Evolutionary conservation across 1,140 invertebrate species (phyloP), one percentile per base, ranked within the genome.

Genomic region (Papilio machaon): DNA sequence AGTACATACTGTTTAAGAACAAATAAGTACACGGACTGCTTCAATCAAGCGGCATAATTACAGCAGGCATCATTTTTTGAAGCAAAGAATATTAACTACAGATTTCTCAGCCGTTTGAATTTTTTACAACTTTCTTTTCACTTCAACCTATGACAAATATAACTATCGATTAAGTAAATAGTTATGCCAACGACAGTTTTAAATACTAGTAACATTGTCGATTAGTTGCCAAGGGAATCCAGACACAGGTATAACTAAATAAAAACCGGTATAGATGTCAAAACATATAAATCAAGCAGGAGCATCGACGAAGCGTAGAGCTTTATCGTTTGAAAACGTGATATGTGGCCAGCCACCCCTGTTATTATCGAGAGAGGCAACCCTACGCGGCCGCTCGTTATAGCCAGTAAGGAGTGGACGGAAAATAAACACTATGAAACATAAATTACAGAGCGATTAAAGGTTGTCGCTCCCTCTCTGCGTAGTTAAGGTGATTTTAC

Each of bases 361-460:
- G 73, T 52, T 75, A 75, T 75, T 75, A 49, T 35, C 73, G 47
- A 75, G n/a, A 74, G 73, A 75, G 73, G 46, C 73, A 75, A 75
- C 73, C 73, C 73, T 75, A 23, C 19, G 19, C 43, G 46, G 47
- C 47, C 47, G 47, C 46, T 75, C 46, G 47, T 75, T 75, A 75
- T 75, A 23, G 19, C n/a, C 73, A 49, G 47, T 75, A 30, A 75
- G 73, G 73, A 75, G 49, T 75, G 73, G 47, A 75, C 46, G 47
- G 73, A 75, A 75, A 75, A 75, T 75, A 75, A 47, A 46, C 73
- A 30, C 43, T 49, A 75, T 75, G 73, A 75, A 75, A 75, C 73
- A 75, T 75, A 75, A 75, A 75, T 75, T 75, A 75, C 73, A 15
- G n/a, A 9, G 11, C 73, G 73, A 75, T 75, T 75, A 75, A 75